Percentiles rank a stretch among this genome's conserved stretches.
Evolutionary conservation across 2,797 vertebrate genomes (phyloP).

Genomic region (Sebastes matsubarae): DNA sequence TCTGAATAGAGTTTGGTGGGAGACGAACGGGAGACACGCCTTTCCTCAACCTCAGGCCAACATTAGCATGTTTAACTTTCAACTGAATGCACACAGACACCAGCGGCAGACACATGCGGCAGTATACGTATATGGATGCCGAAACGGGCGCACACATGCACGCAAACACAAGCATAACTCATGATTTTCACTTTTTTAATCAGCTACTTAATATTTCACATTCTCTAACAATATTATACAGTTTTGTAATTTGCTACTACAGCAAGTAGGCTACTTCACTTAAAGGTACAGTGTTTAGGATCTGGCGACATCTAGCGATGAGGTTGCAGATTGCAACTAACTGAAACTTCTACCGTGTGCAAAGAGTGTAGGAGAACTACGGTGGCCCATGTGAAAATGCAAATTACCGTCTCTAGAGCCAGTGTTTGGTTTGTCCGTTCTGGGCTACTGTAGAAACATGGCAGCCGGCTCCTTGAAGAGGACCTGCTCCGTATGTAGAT

Average conservation of each 20-base stretch:
- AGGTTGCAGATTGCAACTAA: no score
- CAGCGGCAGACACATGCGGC: conserved; percentile 13
- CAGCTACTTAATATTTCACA: background rate
- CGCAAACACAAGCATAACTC: background rate
- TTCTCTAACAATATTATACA: background rate
- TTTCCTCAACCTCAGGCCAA: conserved; percentile 61
- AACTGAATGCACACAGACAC: conserved; percentile 41
- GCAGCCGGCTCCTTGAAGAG: no score
- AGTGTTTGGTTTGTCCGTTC: no score
- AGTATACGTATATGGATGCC: background rate
- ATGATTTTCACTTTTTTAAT: background rate
- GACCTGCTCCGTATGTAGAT: no score
- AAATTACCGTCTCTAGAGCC: no score
- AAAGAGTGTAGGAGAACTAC: no score
- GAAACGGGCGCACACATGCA: background rate
- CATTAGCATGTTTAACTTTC: conserved; percentile 59
- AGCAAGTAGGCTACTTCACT: background rate
- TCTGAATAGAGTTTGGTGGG: conserved; percentile 59
- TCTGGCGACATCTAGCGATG: no score
- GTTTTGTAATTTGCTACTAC: background rate
- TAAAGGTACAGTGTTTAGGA: background rate
- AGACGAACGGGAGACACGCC: conserved; percentile 45
- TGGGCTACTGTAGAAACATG: no score
- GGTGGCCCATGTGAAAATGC: no score
- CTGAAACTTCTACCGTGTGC: no score